Conservation (phyloP, 2,888 invertebrate genomes). For the Stomorhina lunata region DNA sequence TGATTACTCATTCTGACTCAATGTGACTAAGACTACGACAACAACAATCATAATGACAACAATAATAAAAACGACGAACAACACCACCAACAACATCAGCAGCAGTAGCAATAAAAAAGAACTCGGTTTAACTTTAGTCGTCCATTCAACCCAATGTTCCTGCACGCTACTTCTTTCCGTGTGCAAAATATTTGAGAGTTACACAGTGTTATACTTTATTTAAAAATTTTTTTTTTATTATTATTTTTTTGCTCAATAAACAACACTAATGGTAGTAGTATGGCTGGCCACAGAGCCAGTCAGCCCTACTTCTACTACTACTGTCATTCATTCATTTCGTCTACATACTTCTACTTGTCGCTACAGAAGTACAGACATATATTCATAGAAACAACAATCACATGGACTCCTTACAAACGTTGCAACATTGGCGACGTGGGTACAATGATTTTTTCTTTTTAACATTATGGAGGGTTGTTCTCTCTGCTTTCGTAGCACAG, state of each 20-base stretch:
- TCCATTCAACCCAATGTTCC: constrained; percentile 75
- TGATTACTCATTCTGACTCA: constrained; percentile 65
- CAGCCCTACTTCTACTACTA: constrained; percentile 45
- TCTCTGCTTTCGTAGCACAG: constrained; percentile 12
- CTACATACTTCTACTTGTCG: constrained; percentile 46
- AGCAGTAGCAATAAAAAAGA: constrained; percentile 42
- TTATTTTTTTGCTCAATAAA: constrained; percentile 29
- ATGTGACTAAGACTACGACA: constrained; percentile 66
- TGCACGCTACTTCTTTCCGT: constrained; percentile 66
- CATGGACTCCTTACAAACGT: constrained; percentile 40
- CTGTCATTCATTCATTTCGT: constrained; percentile 49
- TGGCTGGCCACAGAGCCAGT: constrained; percentile 38
- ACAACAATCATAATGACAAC: constrained; percentile 62
- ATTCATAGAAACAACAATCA: constrained; percentile 22
- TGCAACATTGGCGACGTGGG: constrained; percentile 47
- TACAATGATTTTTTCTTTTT: constrained; percentile 36
- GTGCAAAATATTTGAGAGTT: constrained; percentile 55
- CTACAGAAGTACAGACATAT: constrained; percentile 28
- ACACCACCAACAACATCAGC: constrained; percentile 41
- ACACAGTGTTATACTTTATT: constrained; percentile 60
- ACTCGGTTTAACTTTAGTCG: constrained; percentile 72
- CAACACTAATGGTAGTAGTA: constrained; percentile 51
- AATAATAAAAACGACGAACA: constrained; percentile 57
- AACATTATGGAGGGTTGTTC: constrained; percentile 41
- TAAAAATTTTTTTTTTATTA: neutral